phyloP scores from a whole-genome alignment of 2,888 invertebrate species.

The Sylvicola fuscatus region DNA sequence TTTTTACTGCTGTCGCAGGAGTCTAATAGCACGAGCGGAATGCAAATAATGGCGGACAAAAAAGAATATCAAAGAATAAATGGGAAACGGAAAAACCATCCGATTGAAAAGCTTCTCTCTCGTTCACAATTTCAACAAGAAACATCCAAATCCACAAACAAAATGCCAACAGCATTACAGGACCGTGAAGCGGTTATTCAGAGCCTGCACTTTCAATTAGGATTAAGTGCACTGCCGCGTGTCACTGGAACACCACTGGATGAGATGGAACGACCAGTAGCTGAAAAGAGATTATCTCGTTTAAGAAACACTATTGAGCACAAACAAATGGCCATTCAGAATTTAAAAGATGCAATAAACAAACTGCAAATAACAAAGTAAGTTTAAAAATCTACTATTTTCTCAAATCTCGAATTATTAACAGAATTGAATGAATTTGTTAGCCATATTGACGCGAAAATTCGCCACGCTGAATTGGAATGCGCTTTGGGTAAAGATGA shows the following conservation, averaged over 20 bases:
- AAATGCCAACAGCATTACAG: constrained; percentile 43
- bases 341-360: constrained; percentile 58
- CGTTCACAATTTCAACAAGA: constrained; percentile 6
- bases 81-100: too few relatives aligned
- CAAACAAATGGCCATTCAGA: constrained; percentile 58
- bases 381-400: constrained; percentile 20
- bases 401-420: not conserved
- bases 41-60: too few relatives aligned
- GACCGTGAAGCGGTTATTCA: constrained; percentile 73
- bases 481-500: constrained; percentile 78
- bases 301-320: constrained; percentile 51
- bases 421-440: constrained; percentile 9
- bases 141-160: constrained; percentile 28
- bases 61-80: too few relatives aligned
- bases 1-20: too few relatives aligned
- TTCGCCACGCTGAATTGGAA: constrained; percentile 78
- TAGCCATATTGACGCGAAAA: constrained; percentile 75
- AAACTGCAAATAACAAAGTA: constrained; percentile 75
- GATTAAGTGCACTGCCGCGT: constrained; percentile 21
- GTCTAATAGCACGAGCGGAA: too few relatives aligned
- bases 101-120: too few relatives aligned
- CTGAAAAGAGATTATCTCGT: constrained; percentile 37
- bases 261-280: constrained; percentile 30
- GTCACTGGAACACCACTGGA: constrained; percentile 28
- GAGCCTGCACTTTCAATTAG: constrained; percentile 28